Evolutionary conservation across 35 echinoderm and acorn worm species (phyloP).

Genomic region (Heliocidaris tuberculata): DNA sequence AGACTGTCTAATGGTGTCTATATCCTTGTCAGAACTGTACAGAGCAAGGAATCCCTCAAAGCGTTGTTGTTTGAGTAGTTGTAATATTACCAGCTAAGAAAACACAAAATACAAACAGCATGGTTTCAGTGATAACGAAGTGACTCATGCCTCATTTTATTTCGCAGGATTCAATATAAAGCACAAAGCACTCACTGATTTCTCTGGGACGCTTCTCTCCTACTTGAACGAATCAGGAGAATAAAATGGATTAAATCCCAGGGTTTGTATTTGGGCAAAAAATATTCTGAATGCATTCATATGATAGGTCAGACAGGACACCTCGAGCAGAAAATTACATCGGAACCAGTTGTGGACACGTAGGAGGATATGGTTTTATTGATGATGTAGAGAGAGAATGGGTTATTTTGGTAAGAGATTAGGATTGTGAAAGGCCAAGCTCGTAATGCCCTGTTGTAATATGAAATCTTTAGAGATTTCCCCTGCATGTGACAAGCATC

Average conservation of each 20-base stretch:
- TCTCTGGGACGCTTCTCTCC: background rate
- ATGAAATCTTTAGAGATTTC: background rate
- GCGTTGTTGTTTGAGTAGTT: background rate
- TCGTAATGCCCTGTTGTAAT: background rate
- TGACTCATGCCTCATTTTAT: background rate
- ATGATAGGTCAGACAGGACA: background rate
- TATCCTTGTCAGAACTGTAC: background rate
- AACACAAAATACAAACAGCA: background rate
- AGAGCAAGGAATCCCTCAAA: background rate
- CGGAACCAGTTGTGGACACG: background rate
- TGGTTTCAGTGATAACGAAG: background rate
- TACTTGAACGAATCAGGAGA: background rate
- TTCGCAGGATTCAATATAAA: background rate
- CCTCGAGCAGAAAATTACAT: background rate
- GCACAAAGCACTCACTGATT: background rate
- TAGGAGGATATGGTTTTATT: background rate
- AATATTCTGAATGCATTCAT: background rate
- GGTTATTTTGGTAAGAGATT: background rate
- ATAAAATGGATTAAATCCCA: slow-evolving; percentile 10
- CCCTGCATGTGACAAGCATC: background rate
- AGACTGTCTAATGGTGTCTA: background rate
- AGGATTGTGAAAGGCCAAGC: background rate
- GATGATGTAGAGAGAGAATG: background rate
- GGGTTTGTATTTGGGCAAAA: background rate
- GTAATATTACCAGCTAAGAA: background rate